These are phyloP conservation scores for Anguilla marmorata DNA, from an alignment of 2,797 vertebrate genomes.

Conservation along the genomic window DNA sequence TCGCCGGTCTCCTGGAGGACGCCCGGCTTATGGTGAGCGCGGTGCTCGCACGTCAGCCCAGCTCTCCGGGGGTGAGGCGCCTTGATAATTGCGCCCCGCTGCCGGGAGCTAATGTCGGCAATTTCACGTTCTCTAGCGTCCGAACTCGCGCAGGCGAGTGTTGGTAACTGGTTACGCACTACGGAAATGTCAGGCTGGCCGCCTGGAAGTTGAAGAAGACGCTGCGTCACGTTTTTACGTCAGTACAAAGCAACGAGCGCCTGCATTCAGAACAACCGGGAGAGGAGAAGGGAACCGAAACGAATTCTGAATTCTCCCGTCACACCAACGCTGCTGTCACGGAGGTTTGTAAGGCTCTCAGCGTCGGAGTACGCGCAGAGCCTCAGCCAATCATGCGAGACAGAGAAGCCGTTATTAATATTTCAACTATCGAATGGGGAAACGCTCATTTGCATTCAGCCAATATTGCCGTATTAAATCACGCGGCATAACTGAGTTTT, in stretches of 20 bases:
- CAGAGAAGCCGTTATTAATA: neutral
- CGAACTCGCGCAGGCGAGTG: neutral
- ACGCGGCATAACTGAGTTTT: neutral
- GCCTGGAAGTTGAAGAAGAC: neutral
- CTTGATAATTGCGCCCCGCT: constrained; percentile 62
- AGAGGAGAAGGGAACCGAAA: neutral
- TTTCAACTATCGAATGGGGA: neutral
- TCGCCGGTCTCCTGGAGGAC: neutral
- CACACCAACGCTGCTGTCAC: neutral
- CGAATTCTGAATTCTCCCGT: neutral
- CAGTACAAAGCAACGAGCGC: neutral
- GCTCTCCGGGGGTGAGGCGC: neutral
- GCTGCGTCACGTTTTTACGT: neutral
- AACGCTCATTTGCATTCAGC: neutral
- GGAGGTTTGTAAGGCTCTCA: neutral
- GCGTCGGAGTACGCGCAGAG: neutral
- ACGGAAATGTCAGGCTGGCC: neutral
- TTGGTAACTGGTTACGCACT: neutral
- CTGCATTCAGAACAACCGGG: neutral
- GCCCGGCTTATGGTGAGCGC: neutral
- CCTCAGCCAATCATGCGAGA: neutral
- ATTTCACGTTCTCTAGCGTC: neutral
- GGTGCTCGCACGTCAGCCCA: neutral
- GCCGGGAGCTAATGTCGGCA: constrained; percentile 51
- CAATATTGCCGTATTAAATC: neutral